Percentiles rank a stretch among this genome's conserved stretches.
Conservation (phyloP, 1,140 invertebrate genomes). For the Tachypleus tridentatus region DNA sequence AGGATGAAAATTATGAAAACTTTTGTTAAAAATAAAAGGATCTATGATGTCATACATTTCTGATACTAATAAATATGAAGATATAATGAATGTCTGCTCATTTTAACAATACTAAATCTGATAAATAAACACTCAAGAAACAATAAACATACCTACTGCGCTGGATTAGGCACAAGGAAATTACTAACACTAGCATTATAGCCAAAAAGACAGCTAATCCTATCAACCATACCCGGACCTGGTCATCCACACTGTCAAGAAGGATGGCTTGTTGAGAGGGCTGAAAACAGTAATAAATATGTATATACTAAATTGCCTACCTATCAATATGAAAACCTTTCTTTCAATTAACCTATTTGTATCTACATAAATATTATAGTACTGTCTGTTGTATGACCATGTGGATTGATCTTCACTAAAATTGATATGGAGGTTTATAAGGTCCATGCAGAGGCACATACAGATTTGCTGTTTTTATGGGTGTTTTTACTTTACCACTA, state of each 20-base stretch:
- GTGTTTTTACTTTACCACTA: no score
- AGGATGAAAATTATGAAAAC: no score
- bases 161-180: conserved; percentile 68
- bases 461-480: no score
- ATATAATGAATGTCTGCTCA: neutral
- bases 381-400: no score
- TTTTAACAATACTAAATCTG: neutral
- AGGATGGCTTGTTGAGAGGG: conserved; percentile 19
- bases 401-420: no score
- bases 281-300: conserved; percentile 7
- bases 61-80: no score
- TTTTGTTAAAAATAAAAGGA: no score
- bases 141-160: conserved; percentile 42
- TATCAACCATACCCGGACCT: conserved; percentile 55
- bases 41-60: no score
- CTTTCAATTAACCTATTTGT: neutral
- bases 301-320: conserved; percentile 9
- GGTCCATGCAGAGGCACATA: no score
- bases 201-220: conserved; percentile 64
- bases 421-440: no score
- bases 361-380: no score
- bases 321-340: neutral
- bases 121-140: neutral
- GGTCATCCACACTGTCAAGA: conserved; percentile 30
- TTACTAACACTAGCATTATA: conserved; percentile 58